These are phyloP conservation scores for Colistium nudipinnis DNA, from an alignment of 2,113 vertebrate species.

Conservation along the genomic window DNA sequence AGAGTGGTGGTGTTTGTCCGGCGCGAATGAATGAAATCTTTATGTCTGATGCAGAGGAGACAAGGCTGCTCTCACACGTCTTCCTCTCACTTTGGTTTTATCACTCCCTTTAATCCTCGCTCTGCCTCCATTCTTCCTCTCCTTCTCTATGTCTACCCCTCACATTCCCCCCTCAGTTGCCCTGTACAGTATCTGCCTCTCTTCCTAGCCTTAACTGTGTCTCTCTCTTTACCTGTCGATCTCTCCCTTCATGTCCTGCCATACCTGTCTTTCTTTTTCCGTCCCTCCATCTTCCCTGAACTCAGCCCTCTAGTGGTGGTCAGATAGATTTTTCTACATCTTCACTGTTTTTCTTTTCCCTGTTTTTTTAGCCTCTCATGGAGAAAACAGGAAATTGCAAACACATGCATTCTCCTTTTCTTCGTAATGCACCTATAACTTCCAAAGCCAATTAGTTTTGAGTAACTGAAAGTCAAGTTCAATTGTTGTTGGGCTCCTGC, in stretches of 20 bases:
- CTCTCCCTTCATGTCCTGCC: background rate
- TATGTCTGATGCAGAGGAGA: slow-evolving; percentile 55
- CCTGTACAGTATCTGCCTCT: background rate
- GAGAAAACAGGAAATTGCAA: slow-evolving; percentile 36
- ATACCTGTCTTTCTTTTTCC: background rate
- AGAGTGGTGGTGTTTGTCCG: slow-evolving; percentile 63
- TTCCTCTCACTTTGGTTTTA: slow-evolving; percentile 3
- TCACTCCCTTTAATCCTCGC: background rate
- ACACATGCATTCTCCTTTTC: background rate
- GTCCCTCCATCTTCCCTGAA: slow-evolving; percentile 1
- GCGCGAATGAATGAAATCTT: slow-evolving; percentile 76
- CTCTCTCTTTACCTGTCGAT: background rate
- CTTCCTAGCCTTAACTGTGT: background rate
- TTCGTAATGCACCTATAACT: background rate
- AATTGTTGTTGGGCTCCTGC: background rate
- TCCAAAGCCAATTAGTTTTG: background rate
- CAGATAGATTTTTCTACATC: background rate
- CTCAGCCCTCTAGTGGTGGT: slow-evolving; percentile 58
- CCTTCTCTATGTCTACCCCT: background rate
- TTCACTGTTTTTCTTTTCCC: slow-evolving; percentile 6
- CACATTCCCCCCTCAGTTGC: too few relatives aligned
- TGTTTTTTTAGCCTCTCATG: background rate
- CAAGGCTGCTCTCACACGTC: slow-evolving; percentile 20
- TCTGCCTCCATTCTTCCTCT: background rate
- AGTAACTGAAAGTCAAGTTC: background rate